Conservation (phyloP, 2,113 vertebrate species). For the Microcebus griseorufus region DNA sequence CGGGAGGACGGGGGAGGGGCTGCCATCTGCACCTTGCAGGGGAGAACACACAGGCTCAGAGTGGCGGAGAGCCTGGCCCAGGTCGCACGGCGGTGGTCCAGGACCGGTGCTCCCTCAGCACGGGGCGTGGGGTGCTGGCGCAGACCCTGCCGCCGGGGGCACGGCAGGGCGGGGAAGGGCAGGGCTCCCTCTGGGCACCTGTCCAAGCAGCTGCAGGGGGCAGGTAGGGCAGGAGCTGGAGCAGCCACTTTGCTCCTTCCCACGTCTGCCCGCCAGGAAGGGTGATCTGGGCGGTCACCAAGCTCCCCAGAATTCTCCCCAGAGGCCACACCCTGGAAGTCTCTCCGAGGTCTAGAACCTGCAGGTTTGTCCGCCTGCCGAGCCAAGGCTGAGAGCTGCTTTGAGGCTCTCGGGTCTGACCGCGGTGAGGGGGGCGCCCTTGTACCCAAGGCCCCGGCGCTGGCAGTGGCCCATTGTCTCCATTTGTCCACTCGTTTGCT, state of each 20-base stretch:
- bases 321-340: not conserved
- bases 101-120: not conserved
- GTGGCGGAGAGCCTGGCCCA: not conserved
- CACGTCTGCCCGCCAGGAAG: not conserved
- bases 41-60: not conserved
- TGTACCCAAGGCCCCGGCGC: rapidly evolving
- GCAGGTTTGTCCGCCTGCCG: not conserved
- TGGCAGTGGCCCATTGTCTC: rapidly evolving
- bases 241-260: not conserved
- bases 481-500: not conserved
- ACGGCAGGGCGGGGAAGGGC: rapidly evolving
- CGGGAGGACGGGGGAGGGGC: not conserved
- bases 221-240: rapidly evolving
- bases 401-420: not conserved
- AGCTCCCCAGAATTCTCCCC: not conserved
- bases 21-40: not conserved
- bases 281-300: not conserved
- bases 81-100: not conserved
- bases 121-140: not conserved
- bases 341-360: not conserved
- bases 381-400: not conserved
- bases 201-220: not conserved
- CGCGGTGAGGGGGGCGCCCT: too few relatives aligned
- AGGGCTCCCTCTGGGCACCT: not conserved
- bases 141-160: not conserved